These are phyloP conservation scores for Oscheius sp. DNA, from an alignment of 1,140 invertebrate species.

Conservation along the genomic window DNA sequence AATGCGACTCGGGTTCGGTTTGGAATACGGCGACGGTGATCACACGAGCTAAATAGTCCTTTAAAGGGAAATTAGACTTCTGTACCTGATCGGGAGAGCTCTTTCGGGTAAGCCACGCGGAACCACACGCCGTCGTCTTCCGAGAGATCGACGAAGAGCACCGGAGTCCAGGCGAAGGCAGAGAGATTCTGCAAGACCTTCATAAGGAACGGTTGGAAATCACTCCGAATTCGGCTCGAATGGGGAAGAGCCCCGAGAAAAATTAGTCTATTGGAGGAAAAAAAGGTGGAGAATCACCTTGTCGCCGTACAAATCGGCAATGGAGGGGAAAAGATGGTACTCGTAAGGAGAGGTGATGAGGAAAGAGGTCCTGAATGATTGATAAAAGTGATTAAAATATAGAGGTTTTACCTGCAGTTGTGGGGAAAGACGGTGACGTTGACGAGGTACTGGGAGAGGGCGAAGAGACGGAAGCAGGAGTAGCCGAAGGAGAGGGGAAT, in stretches of 20 bases:
- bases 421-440: slow-evolving; percentile 50
- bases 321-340: slow-evolving; percentile 43
- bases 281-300: no score
- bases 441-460: slow-evolving; percentile 47
- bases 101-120: not conserved
- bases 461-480: slow-evolving; percentile 50
- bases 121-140: slow-evolving; percentile 41
- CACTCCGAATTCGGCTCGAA: no score
- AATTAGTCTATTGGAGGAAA: no score
- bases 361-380: slow-evolving; percentile 26
- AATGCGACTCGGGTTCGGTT: not conserved
- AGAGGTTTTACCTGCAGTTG: slow-evolving; percentile 36
- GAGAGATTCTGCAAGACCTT: not conserved
- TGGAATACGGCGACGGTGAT: not conserved
- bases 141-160: slow-evolving; percentile 44
- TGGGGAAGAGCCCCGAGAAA: no score
- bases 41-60: not conserved
- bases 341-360: slow-evolving; percentile 44
- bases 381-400: not conserved
- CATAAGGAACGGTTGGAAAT: not conserved
- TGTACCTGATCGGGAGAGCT: not conserved
- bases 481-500: slow-evolving; percentile 41
- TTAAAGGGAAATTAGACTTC: not conserved
- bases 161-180: slow-evolving; percentile 45
- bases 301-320: slow-evolving; percentile 30